phyloP scores from a whole-genome alignment of 2,888 invertebrate genomes.

The Drosophila nr. medialis region DNA sequence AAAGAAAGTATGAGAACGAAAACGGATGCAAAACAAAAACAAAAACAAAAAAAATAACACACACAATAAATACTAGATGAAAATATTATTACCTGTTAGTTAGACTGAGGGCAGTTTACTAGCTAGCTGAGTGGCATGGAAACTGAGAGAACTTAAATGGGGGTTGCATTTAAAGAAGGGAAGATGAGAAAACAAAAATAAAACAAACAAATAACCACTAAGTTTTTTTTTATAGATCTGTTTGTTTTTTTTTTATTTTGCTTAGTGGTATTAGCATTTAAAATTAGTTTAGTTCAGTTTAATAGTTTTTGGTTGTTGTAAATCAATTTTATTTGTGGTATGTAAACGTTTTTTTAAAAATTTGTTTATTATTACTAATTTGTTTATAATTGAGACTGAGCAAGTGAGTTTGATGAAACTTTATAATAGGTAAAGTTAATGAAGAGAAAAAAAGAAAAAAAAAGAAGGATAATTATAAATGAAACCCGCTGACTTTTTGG shows the following conservation, averaged over 20 bases:
- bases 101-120: conserved; percentile 67
- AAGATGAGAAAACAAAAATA: not conserved
- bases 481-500: conserved; percentile 80
- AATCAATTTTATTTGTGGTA: conserved; percentile 39
- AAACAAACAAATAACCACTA: conserved; percentile 13
- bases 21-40: conserved; percentile 7
- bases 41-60: conserved; percentile 12
- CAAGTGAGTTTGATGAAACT: conserved; percentile 64
- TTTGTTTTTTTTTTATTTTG: conserved; percentile 15
- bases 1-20: conserved; percentile 11
- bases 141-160: not conserved
- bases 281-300: conserved; percentile 18
- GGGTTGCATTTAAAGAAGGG: conserved; percentile 1
- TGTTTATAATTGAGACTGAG: conserved; percentile 80
- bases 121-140: conserved; percentile 39
- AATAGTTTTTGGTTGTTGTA: conserved; percentile 10
- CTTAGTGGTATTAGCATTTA: conserved; percentile 18
- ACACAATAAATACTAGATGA: conserved; percentile 57
- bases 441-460: conserved; percentile 22
- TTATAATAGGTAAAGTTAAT: conserved; percentile 51
- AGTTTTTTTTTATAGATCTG: conserved; percentile 3
- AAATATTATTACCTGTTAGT: conserved; percentile 74
- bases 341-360: conserved; percentile 29
- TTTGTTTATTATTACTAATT: conserved; percentile 45
- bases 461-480: conserved; percentile 47